These are phyloP conservation scores for Coptotermes formosanus DNA, from an alignment of 1,140 invertebrate genomes.

Conservation along the genomic window DNA sequence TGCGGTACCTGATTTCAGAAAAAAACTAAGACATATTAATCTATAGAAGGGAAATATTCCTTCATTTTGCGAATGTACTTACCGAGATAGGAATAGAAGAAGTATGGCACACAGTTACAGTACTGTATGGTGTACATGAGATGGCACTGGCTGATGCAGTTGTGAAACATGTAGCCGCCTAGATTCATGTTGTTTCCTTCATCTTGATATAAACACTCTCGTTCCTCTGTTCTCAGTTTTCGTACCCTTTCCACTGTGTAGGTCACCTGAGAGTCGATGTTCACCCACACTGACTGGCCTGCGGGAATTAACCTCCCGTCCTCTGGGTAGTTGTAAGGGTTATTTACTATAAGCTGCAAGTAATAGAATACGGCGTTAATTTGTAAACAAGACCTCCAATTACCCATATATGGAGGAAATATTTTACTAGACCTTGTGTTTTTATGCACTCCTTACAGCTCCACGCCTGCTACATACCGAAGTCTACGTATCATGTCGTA, in stretches of 20 bases:
- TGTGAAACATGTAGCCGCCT: constrained; percentile 36
- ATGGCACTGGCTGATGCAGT: constrained; percentile 39
- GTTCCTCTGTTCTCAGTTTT: constrained; percentile 21
- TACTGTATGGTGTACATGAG: constrained; percentile 35
- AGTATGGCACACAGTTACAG: constrained; percentile 41
- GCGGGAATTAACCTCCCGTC: background rate
- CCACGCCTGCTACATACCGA: too few species aligned
- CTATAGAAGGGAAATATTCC: too few species aligned
- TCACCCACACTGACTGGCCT: background rate
- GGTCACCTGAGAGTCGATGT: background rate
- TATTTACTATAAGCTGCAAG: background rate
- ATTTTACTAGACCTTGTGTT: too few species aligned
- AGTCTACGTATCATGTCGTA: too few species aligned
- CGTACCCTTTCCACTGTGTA: constrained; percentile 31
- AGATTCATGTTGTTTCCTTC: constrained; percentile 33
- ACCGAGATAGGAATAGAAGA: constrained; percentile 34
- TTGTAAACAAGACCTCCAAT: too few species aligned
- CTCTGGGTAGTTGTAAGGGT: background rate
- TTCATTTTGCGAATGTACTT: background rate
- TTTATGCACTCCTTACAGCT: too few species aligned
- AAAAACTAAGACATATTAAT: too few species aligned
- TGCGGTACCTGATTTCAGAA: too few species aligned
- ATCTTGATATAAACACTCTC: constrained; percentile 38
- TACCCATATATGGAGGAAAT: too few species aligned
- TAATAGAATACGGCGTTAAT: too few species aligned